Evolutionary conservation across 1,140 invertebrate species (phyloP).

Genomic region (Pissodes strobi): DNA sequence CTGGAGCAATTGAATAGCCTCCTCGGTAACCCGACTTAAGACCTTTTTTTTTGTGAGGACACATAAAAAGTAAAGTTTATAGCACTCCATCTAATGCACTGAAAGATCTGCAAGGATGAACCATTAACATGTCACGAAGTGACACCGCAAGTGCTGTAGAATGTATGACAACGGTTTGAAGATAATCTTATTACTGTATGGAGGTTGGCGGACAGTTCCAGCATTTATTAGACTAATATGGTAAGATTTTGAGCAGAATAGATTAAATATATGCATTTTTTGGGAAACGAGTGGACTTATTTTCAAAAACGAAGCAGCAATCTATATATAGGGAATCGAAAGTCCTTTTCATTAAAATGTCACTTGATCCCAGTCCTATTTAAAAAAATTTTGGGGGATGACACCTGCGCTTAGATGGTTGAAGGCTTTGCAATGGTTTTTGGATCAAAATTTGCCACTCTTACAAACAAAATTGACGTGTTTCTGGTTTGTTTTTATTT

Average conservation of each 20-base stretch:
- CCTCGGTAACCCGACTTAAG: too few relatives aligned
- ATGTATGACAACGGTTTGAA: conserved; percentile 14
- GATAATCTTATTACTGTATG: conserved; percentile 1
- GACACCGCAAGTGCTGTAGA: conserved; percentile 7
- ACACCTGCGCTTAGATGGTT: neutral
- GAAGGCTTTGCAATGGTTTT: neutral
- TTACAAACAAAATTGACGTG: neutral
- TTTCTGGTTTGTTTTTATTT: neutral
- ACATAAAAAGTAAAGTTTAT: too few relatives aligned
- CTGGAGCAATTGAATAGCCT: too few relatives aligned
- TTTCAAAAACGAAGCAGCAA: neutral
- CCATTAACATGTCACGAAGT: conserved; percentile 5
- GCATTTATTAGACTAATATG: conserved; percentile 11
- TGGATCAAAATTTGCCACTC: neutral
- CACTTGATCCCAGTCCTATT: neutral
- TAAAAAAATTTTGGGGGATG: neutral
- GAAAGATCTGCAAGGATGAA: too few relatives aligned
- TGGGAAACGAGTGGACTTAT: neutral
- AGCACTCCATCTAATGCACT: too few relatives aligned
- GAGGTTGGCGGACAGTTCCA: conserved; percentile 6
- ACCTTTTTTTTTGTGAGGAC: too few relatives aligned
- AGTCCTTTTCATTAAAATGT: neutral
- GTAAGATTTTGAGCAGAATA: conserved; percentile 2
- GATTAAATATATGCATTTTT: conserved; percentile 2
- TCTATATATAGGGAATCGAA: too few relatives aligned